phyloP scores from a whole-genome alignment of 2,888 invertebrate genomes.

The Brachyptera risi region DNA sequence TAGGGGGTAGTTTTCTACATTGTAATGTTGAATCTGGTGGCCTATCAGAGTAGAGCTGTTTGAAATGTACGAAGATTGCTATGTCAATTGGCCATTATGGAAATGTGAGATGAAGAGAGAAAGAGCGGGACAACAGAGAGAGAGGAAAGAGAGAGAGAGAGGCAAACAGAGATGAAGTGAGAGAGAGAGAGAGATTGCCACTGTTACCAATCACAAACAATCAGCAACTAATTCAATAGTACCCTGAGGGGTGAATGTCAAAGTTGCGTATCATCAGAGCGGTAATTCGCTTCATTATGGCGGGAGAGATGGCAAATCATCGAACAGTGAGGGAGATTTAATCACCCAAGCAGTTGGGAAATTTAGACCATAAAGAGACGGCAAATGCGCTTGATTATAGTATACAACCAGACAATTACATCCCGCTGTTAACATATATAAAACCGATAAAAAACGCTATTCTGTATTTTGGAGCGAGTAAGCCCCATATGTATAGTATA shows the following conservation, averaged over 20 bases:
- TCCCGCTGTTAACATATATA: no score
- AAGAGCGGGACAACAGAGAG: no score
- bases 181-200: background rate
- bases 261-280: background rate
- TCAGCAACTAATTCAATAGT: conserved; percentile 9
- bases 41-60: background rate
- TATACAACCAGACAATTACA: no score
- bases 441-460: no score
- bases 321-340: no score
- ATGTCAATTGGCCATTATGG: conserved; percentile 22
- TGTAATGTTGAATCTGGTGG: background rate
- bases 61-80: conserved; percentile 12
- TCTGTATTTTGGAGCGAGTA: no score
- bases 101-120: background rate
- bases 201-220: conserved; percentile 7
- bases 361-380: no score
- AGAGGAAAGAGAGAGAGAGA: no score
- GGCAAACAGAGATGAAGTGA: background rate
- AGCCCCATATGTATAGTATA: no score
- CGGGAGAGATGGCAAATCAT: no score
- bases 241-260: background rate
- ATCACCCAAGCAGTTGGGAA: no score
- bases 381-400: no score
- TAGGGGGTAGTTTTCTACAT: background rate
- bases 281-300: conserved; percentile 15